Conservation (phyloP, 2,888 invertebrate species). For the Deilephila porcellus region DNA sequence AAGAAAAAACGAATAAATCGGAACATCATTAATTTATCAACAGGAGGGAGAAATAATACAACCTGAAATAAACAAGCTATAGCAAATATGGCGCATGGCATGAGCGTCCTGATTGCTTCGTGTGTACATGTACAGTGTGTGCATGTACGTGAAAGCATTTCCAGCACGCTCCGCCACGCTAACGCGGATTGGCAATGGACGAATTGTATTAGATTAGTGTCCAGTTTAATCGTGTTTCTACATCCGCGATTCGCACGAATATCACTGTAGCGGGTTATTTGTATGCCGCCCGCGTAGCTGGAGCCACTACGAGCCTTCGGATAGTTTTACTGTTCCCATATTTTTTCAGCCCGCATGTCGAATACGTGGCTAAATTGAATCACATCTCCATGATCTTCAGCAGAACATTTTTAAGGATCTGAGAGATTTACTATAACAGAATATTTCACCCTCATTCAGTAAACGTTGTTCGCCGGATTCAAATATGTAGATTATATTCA, state of each 20-base stretch:
- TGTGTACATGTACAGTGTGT: neutral
- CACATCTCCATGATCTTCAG: slow-evolving; percentile 1
- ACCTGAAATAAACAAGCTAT: neutral
- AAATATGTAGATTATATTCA: slow-evolving; percentile 43
- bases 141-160: neutral
- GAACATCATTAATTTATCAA: neutral
- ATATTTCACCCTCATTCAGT: slow-evolving; percentile 33
- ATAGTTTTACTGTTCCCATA: neutral
- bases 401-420: slow-evolving; percentile 13
- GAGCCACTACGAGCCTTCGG: neutral
- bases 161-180: neutral
- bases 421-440: slow-evolving; percentile 31
- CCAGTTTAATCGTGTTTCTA: neutral
- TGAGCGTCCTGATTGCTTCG: neutral
- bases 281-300: neutral
- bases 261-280: neutral
- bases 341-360: neutral
- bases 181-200: neutral
- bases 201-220: neutral
- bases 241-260: slow-evolving; percentile 6
- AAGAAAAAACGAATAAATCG: neutral
- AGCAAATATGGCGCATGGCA: neutral
- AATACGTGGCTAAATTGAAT: slow-evolving; percentile 17
- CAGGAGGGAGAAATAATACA: neutral
- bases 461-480: slow-evolving; percentile 36